Base-by-base conservation (phyloP, 2,113 vertebrate genomes). In the Perca flavescens region DNA sequence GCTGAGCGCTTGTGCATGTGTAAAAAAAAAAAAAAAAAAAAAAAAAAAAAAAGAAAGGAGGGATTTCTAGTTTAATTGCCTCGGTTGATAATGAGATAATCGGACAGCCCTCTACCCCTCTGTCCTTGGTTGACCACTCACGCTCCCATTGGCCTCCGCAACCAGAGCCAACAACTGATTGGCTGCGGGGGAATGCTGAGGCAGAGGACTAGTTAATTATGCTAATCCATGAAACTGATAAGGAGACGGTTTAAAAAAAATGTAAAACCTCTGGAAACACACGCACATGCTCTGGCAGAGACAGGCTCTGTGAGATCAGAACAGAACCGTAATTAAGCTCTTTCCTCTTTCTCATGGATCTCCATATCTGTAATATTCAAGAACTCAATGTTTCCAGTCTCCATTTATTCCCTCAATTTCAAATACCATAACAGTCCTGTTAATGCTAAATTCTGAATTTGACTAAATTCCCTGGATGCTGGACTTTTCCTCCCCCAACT, bases 181-280 rank as follows among this genome's bases (percentile, higher is more conserved):
- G 78, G 80, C 79, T 79, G 82, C 54, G 7, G 36, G 36, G 68
- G 61, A 65, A 82, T 77, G 84, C 73, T 81, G 74, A 87, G 83
- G 84, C 58, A 62, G 40, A 73, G 73, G 75, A 82, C 74, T 80
- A 73, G 65, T 91, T 93, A 90, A 91, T 92, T 92, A 94, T 93
- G 91, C 84, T 92, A 95, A 95, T 92, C 94, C 86, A 85, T 28
- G 66, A 89, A 79, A 86, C 34, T 86, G 91, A 95, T 92, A 92
- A 90, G 76, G 56, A 80, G 62, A 73, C 1, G 11, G 50, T 63
- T 90, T 88, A 63, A 54, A 88, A 89, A 66, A 28, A 28, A 68
- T 69, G 62, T 77, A 65, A 90, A 88, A 84, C 75, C 80, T 77
- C 56, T 69, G 10, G 70, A 88, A 68, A 79, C 66, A 86, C 53